These are phyloP conservation scores for Porites evermanni DNA, from an alignment of 92 coral and sea anemone species.

Conservation along the genomic window DNA sequence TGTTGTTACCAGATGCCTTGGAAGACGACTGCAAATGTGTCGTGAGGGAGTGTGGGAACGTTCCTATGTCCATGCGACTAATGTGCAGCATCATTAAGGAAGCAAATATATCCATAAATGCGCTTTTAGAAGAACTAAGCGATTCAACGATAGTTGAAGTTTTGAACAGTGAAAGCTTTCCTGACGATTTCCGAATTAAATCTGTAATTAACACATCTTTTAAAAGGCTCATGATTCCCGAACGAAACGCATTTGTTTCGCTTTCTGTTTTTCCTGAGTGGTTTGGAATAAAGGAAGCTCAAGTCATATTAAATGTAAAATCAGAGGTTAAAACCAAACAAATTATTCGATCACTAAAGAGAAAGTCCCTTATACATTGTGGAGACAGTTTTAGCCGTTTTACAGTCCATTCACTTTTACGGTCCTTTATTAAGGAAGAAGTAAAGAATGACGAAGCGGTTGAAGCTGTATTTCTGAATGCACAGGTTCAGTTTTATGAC, in stretches of 20 bases:
- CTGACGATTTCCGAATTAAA: background rate
- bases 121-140: background rate
- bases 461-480: background rate
- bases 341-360: background rate
- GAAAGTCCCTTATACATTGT: background rate
- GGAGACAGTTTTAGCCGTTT: background rate
- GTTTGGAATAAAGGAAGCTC: background rate
- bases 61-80: conserved; percentile 16
- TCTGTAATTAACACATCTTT: background rate
- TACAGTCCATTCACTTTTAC: conserved; percentile 8
- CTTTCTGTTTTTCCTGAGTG: conserved; percentile 4
- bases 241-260: background rate
- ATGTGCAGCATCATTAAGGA: conserved; percentile 2
- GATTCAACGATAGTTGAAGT: conserved; percentile 8
- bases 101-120: background rate
- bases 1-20: background rate
- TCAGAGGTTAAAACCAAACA: background rate
- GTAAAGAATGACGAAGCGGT: background rate
- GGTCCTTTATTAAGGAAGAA: conserved; percentile 9
- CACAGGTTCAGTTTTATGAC: background rate
- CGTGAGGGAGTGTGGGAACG: background rate
- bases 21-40: background rate
- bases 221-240: background rate
- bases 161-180: background rate
- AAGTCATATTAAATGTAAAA: background rate